phyloP scores from a whole-genome alignment of 2,797 vertebrate species.

The Varecia variegata region DNA sequence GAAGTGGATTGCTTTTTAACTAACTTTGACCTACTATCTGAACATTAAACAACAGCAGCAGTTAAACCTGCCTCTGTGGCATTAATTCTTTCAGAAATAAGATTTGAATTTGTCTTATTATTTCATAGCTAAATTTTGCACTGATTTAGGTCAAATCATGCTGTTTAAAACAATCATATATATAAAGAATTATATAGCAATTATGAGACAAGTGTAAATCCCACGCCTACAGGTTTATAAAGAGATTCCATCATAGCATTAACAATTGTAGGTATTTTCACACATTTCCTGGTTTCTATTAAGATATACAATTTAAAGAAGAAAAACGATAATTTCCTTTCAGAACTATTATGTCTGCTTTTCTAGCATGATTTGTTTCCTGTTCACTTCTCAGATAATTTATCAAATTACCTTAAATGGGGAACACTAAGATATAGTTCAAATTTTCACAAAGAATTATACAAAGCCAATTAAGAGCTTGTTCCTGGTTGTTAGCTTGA shows the following conservation, averaged over 20 bases:
- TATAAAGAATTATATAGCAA: neutral
- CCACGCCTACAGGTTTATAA: neutral
- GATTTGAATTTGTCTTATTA: neutral
- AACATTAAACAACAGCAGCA: neutral
- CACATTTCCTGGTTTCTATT: neutral
- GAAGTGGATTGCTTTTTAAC: neutral
- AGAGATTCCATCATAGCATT: neutral
- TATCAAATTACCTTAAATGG: neutral
- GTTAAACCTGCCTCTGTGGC: neutral
- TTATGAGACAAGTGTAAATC: conserved; percentile 27
- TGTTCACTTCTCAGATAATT: conserved; percentile 26
- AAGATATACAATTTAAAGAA: neutral
- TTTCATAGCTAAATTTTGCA: neutral
- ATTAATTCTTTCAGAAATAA: neutral
- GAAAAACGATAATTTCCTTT: neutral
- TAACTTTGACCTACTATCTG: neutral
- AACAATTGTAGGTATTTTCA: neutral
- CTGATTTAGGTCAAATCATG: conserved; percentile 1
- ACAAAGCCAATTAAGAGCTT: neutral
- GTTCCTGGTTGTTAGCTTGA: neutral
- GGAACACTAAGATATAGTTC: neutral
- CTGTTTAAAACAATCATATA: neutral
- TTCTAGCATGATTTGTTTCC: neutral
- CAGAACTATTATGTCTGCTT: neutral
- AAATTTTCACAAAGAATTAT: neutral